Base-by-base conservation (phyloP, 2,113 vertebrate genomes). In the Nannobrachium achirus region DNA sequence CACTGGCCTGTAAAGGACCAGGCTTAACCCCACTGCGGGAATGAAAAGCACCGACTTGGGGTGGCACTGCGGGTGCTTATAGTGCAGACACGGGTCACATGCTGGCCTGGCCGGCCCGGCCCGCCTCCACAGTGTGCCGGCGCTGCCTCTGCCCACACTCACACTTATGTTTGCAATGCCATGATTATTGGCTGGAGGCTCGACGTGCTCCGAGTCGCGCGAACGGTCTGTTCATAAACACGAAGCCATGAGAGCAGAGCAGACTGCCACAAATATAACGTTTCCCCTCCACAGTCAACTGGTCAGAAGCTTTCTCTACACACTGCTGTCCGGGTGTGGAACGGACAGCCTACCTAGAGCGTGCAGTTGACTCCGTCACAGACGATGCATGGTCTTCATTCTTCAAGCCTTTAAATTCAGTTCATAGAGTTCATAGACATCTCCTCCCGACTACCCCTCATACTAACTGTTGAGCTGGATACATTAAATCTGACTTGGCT, bases 41-140 rank as follows among this genome's bases (percentile, higher is more conserved):
- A 74, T 67, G 25, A 76, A 87, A 83, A 18, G 63, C 59, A 8
- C 0, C 61, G 41, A 75, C 61, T 74, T 76, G 71, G 79, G 84
- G 76, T 76, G 85, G 65, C 63, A 62, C 63, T 65, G 70, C 44
- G 45, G 63, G 57, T 2, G 16, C 25, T 9, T 10, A 13, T 10
- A 71, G 45, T 66, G 67, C 65, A 79, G 78, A 73, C 71, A 56
- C n/a, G 16, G 65, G 63, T 84, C 76, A 76, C 80, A 64, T 65
- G 73, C 56, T 56, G 48, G 57, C 39, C 59, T n/a, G 80, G 58
- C 7, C 57, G 57, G 72, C 64, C 25, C 25, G 25, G 25, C 25
- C 25, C 25, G 25, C 25, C 25, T 33, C 25, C 25, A 33, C 25
- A 73, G 11, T 45, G 46, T 25, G 60, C 19, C 41, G 49, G 4